Evolutionary conservation across 2,888 invertebrate genomes (phyloP).

Genomic region (Cataglyphis cursor): DNA sequence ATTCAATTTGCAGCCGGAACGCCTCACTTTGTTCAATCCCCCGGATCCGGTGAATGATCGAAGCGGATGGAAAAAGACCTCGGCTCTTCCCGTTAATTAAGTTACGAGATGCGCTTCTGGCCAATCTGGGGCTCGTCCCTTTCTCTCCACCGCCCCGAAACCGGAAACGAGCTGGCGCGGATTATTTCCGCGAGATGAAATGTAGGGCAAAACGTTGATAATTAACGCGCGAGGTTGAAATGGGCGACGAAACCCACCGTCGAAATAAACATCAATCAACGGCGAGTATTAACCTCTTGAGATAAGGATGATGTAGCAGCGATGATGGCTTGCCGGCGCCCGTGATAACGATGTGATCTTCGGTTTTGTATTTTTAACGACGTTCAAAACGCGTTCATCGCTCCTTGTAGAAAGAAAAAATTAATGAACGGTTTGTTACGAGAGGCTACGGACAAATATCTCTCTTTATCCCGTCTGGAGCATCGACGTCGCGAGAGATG

Average conservation of each 20-base stretch:
- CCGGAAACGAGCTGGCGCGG: slow-evolving; percentile 49
- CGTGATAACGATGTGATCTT: slow-evolving; percentile 12
- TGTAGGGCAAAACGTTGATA: slow-evolving; percentile 43
- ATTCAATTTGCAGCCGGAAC: slow-evolving; percentile 46
- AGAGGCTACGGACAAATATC: slow-evolving; percentile 9
- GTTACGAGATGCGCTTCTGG: slow-evolving; percentile 52
- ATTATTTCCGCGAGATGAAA: slow-evolving; percentile 49
- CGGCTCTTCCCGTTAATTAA: slow-evolving; percentile 51
- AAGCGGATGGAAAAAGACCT: slow-evolving; percentile 51
- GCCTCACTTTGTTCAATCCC: slow-evolving; percentile 47
- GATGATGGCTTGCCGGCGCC: slow-evolving; percentile 17
- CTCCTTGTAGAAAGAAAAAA: slow-evolving; percentile 19
- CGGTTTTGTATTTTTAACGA: slow-evolving; percentile 32
- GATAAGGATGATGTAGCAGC: background rate
- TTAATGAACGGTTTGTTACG: slow-evolving; percentile 24
- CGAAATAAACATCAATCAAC: slow-evolving; percentile 47
- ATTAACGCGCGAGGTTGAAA: slow-evolving; percentile 25
- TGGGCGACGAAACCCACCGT: background rate
- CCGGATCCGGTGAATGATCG: slow-evolving; percentile 43
- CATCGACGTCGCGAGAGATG: background rate
- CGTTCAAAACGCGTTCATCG: background rate
- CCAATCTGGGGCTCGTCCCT: background rate
- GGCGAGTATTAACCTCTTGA: slow-evolving; percentile 21
- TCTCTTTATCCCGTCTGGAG: background rate
- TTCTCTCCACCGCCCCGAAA: slow-evolving; percentile 17